These are phyloP conservation scores for Dipodomys merriami DNA, from an alignment of 2,113 vertebrate genomes.

Conservation along the genomic window DNA sequence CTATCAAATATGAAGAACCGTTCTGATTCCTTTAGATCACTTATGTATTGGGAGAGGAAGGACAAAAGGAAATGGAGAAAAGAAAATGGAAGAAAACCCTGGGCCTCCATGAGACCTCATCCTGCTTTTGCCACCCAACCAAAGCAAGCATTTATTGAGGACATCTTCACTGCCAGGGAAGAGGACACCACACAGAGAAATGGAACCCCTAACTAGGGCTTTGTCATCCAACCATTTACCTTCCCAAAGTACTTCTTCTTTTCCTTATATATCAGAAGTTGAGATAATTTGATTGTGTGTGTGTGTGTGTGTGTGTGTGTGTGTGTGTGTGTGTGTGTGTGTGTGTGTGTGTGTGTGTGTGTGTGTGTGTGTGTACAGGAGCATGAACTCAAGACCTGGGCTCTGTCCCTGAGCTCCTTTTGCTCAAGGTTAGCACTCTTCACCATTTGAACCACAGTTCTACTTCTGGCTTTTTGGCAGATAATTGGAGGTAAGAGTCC, in stretches of 20 bases:
- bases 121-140: not conserved
- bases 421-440: too few relatives aligned
- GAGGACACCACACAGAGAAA: not conserved
- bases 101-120: not conserved
- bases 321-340: too few relatives aligned
- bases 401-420: too few relatives aligned
- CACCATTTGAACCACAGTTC: too few relatives aligned
- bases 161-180: not conserved
- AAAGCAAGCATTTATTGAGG: not conserved
- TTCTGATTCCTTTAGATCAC: not conserved
- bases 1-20: not conserved
- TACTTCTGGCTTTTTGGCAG: too few relatives aligned
- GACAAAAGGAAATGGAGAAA: rapidly evolving
- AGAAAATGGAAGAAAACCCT: not conserved
- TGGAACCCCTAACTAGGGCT: too few relatives aligned
- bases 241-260: not conserved
- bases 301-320: too few relatives aligned
- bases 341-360: too few relatives aligned
- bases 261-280: not conserved
- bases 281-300: not conserved
- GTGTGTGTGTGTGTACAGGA: too few relatives aligned
- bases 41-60: not conserved
- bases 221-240: not conserved
- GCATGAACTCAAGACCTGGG: too few relatives aligned
- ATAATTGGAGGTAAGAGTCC: too few relatives aligned